These are phyloP conservation scores for Ommatoiulus sabulosus DNA, from an alignment of 2,888 invertebrate genomes.

Conservation along the genomic window DNA sequence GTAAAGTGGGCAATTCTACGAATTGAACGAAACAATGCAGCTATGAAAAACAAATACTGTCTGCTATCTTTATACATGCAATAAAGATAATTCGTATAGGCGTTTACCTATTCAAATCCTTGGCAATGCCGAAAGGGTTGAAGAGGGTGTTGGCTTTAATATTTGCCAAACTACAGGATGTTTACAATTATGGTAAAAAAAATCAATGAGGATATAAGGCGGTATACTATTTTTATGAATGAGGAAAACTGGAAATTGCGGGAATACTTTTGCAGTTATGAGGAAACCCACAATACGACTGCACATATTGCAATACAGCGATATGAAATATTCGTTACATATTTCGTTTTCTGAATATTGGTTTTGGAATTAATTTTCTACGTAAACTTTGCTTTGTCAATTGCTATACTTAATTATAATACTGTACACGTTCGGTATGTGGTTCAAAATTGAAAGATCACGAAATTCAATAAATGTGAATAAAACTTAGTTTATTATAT, in stretches of 20 bases:
- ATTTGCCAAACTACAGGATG: not conserved
- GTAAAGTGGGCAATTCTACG: too few relatives aligned
- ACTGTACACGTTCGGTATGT: too few relatives aligned
- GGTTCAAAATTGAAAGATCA: too few relatives aligned
- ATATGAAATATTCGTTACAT: too few relatives aligned
- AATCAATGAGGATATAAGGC: constrained; percentile 3
- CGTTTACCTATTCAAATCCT: not conserved
- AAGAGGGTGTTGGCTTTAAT: not conserved
- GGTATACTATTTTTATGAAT: too few relatives aligned
- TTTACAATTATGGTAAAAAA: not conserved
- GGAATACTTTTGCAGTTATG: not conserved
- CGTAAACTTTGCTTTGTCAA: too few relatives aligned
- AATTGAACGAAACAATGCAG: not conserved
- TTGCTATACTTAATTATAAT: too few relatives aligned
- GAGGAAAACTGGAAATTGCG: not conserved
- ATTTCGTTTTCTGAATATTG: too few relatives aligned
- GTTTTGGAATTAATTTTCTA: too few relatives aligned
- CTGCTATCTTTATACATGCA: not conserved
- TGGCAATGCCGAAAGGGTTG: not conserved
- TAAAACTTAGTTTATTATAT: too few relatives aligned
- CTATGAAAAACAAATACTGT: not conserved
- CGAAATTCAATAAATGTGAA: too few relatives aligned
- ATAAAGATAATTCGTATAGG: not conserved
- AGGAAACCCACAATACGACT: not conserved
- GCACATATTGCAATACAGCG: too few relatives aligned